Percentiles rank a stretch among this genome's conserved stretches.
Conservation (phyloP, 2,888 invertebrate genomes). For the Sturmia bella region DNA sequence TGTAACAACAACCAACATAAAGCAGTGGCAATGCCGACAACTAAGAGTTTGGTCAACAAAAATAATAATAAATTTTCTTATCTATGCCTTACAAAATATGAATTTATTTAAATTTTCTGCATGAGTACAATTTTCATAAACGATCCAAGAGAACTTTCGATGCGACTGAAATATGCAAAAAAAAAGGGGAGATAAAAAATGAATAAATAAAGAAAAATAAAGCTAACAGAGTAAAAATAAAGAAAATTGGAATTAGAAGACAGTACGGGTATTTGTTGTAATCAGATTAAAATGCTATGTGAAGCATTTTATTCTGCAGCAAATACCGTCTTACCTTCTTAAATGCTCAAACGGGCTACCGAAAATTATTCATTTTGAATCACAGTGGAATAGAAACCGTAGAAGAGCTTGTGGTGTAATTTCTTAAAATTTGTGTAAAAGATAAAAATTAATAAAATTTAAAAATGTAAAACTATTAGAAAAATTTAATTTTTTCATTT, state of each 20-base stretch:
- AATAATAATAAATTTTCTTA: slow-evolving; percentile 69
- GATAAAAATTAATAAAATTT: too few relatives aligned
- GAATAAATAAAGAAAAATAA: slow-evolving; percentile 24
- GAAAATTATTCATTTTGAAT: slow-evolving; percentile 17
- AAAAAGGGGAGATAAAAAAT: slow-evolving; percentile 1
- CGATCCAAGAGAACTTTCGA: slow-evolving; percentile 51
- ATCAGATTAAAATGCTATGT: slow-evolving; percentile 66
- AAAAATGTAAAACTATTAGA: too few relatives aligned
- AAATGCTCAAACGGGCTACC: not conserved
- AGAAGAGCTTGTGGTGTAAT: too few relatives aligned
- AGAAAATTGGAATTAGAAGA: slow-evolving; percentile 45
- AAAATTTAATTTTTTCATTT: too few relatives aligned
- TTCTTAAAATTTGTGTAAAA: too few relatives aligned
- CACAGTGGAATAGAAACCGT: slow-evolving; percentile 22
- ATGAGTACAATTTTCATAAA: slow-evolving; percentile 65
- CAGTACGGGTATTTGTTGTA: slow-evolving; percentile 58
- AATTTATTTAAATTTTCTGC: slow-evolving; percentile 70
- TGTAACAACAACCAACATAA: slow-evolving; percentile 4
- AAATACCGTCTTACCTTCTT: slow-evolving; percentile 16
- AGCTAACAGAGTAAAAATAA: slow-evolving; percentile 14
- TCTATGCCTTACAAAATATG: slow-evolving; percentile 66
- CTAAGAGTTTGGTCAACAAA: slow-evolving; percentile 63
- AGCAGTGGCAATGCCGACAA: slow-evolving; percentile 36
- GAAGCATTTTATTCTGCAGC: slow-evolving; percentile 34
- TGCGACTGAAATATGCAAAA: slow-evolving; percentile 54